Percentiles rank a stretch among this genome's conserved stretches.
Conservation (phyloP, 2,888 invertebrate species). For the Drosophila sordidula region DNA sequence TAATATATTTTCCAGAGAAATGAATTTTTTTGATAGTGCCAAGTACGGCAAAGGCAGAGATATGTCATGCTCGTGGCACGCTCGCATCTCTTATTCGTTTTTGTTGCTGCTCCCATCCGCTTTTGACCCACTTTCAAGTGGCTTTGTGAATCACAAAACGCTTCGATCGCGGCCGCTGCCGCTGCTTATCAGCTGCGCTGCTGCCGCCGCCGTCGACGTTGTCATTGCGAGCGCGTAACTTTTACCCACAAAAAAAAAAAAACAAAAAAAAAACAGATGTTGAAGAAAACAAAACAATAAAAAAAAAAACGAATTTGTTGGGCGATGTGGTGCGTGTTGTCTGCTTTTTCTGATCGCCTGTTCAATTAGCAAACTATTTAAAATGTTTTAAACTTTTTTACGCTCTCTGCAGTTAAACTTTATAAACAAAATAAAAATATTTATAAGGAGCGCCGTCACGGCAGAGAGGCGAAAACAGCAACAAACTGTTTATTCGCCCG, state of each 20-base stretch:
- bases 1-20: no score
- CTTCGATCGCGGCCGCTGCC: conserved; percentile 20
- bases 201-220: background rate
- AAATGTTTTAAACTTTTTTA: conserved; percentile 83
- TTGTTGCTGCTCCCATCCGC: conserved; percentile 2
- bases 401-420: conserved; percentile 62
- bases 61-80: background rate
- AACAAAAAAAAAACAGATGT: background rate
- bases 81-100: background rate
- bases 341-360: conserved; percentile 65
- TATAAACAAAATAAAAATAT: conserved; percentile 77
- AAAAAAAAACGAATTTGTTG: conserved; percentile 17
- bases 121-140: conserved; percentile 46
- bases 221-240: conserved; percentile 18
- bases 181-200: conserved; percentile 35
- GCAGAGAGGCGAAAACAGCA: background rate
- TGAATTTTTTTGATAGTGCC: no score
- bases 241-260: conserved; percentile 56
- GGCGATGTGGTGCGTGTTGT: conserved; percentile 6
- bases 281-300: background rate
- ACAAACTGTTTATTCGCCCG: background rate
- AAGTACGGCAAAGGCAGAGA: no score
- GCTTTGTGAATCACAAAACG: conserved; percentile 31
- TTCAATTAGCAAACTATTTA: conserved; percentile 83
- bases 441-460: conserved; percentile 32